Percentiles rank a stretch among this genome's conserved stretches.
These are phyloP conservation scores for Zaprionus nigranus DNA, from an alignment of 1,140 invertebrate genomes.

Conservation along the genomic window DNA sequence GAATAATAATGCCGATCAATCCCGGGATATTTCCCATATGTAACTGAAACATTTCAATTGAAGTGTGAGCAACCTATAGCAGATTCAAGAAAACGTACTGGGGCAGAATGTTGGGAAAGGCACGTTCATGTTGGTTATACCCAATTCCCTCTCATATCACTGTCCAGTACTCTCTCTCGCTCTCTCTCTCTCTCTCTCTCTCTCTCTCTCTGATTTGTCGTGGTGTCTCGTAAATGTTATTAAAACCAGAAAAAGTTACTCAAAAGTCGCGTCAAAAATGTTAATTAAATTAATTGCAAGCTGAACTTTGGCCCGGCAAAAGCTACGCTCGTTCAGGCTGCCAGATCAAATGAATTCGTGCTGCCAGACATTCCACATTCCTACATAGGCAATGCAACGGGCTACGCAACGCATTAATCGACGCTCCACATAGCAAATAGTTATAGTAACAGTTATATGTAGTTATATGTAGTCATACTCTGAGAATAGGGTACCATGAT, in stretches of 20 bases:
- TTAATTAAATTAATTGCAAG: constrained; percentile 74
- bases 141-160: not conserved
- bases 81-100: not conserved
- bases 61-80: not conserved
- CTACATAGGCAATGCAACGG: constrained; percentile 1
- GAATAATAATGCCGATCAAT: constrained; percentile 1
- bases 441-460: not conserved
- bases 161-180: not conserved
- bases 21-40: not conserved
- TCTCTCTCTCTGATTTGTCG: constrained; percentile 18
- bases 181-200: not conserved
- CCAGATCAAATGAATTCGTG: constrained; percentile 10
- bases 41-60: constrained; percentile 16
- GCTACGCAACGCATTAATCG: constrained; percentile 1
- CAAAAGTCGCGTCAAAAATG: constrained; percentile 36
- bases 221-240: constrained; percentile 29
- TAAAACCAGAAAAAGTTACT: constrained; percentile 16
- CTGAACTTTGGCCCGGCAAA: constrained; percentile 43
- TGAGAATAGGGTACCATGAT: not conserved
- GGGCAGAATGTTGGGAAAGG: constrained; percentile 33
- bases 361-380: constrained; percentile 11
- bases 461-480: too few species aligned
- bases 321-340: not conserved
- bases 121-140: constrained; percentile 46
- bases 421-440: not conserved